Conservation (phyloP, 2,113 vertebrate genomes). For the Philantomba maxwellii region DNA sequence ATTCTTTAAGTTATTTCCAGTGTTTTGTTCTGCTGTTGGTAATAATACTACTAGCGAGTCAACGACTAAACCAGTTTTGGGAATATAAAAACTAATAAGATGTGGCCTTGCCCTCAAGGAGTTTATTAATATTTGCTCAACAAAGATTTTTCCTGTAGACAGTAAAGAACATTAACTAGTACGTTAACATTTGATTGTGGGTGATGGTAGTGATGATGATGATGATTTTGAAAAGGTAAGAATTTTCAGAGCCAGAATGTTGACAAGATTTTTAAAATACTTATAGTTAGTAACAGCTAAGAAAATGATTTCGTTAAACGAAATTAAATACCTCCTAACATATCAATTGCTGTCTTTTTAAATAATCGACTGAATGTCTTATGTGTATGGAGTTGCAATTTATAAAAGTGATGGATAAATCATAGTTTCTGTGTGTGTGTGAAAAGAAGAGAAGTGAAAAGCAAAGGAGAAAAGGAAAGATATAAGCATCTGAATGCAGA, state of each 20-base stretch:
- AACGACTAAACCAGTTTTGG: background rate
- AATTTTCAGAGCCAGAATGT: background rate
- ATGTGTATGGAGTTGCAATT: background rate
- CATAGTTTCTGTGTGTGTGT: background rate
- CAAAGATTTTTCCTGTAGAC: background rate
- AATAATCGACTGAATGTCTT: background rate
- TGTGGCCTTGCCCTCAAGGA: background rate
- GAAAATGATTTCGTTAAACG: background rate
- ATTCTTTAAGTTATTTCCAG: background rate
- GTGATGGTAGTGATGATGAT: background rate
- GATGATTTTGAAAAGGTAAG: background rate
- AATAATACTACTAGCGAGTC: background rate
- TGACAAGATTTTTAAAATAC: background rate
- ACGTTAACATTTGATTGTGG: background rate
- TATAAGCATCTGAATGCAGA: no score
- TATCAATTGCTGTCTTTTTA: background rate
- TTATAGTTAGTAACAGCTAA: slow-evolving; percentile 23
- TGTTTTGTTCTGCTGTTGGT: background rate
- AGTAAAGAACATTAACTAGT: background rate
- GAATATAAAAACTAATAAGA: background rate
- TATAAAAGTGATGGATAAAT: background rate
- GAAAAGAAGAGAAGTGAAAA: no score
- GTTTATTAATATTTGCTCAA: slow-evolving; percentile 45
- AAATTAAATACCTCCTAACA: background rate
- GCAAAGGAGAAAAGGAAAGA: no score